These are phyloP conservation scores for Neopipo cinnamomea DNA, from an alignment of 2,113 vertebrate species.

Conservation along the genomic window DNA sequence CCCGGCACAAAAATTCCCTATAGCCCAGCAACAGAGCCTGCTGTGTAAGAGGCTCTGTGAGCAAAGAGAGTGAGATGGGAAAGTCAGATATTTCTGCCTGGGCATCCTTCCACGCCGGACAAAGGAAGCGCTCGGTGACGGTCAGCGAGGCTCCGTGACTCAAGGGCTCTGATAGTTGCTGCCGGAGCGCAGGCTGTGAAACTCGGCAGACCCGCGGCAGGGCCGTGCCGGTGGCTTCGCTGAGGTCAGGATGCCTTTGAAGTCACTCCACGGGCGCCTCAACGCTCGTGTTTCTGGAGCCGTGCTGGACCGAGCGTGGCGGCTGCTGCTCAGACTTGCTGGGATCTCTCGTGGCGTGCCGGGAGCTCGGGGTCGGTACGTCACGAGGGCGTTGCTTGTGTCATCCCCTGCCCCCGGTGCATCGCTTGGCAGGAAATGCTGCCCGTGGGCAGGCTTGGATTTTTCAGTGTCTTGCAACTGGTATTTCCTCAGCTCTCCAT, in stretches of 20 bases:
- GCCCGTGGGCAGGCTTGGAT: conserved; percentile 29
- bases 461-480: neutral
- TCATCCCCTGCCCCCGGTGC: neutral
- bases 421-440: conserved; percentile 57
- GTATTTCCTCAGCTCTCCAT: neutral
- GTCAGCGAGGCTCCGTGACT: conserved; percentile 57
- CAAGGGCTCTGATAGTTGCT: conserved; percentile 19
- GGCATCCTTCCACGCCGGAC: conserved; percentile 51
- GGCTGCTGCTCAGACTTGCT: conserved; percentile 20
- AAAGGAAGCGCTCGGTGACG: conserved; percentile 55
- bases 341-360: neutral
- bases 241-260: conserved; percentile 60
- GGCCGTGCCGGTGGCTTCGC: neutral
- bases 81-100: conserved; percentile 15
- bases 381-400: conserved; percentile 43
- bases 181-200: neutral
- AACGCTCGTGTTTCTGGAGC: neutral
- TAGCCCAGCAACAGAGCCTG: conserved; percentile 34
- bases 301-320: neutral
- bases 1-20: conserved; percentile 67
- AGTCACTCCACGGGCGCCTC: neutral
- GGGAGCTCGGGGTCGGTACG: neutral
- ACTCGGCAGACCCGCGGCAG: neutral
- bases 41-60: conserved; percentile 14
- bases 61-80: neutral